Conservation (phyloP, 2,797 vertebrate genomes). For the Danionella dracula region DNA sequence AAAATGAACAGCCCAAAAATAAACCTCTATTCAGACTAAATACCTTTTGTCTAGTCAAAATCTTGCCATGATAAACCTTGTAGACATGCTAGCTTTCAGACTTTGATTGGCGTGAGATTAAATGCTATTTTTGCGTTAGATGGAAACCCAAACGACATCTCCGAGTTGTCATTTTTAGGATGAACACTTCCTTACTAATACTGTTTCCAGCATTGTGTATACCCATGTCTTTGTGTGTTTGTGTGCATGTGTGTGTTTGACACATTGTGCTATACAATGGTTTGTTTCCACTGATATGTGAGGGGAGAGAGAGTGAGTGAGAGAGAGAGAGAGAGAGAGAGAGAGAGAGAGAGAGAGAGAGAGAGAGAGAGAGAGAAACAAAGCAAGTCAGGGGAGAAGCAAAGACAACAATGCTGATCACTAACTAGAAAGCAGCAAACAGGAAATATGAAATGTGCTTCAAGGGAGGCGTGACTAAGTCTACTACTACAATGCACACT, state of each 20-base stretch:
- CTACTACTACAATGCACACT: conserved; percentile 6
- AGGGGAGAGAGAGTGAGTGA: no score
- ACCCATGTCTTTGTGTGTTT: not conserved
- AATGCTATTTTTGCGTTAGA: no score
- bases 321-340: conserved; percentile 25
- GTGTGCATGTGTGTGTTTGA: conserved; percentile 17
- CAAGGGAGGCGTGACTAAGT: conserved; percentile 17
- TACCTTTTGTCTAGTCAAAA: not conserved
- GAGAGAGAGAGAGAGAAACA: conserved; percentile 32
- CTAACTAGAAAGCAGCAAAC: conserved; percentile 45
- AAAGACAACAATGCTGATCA: conserved; percentile 40
- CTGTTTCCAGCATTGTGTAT: not conserved
- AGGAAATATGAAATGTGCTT: conserved; percentile 34
- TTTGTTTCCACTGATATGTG: conserved; percentile 27
- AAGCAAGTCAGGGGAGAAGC: conserved; percentile 35
- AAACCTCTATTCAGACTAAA: no score
- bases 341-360: conserved; percentile 28
- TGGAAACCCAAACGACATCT: no score
- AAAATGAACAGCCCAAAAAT: no score
- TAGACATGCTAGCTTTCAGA: no score
- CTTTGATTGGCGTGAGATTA: no score
- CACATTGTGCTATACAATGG: conserved; percentile 33
- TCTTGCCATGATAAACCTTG: not conserved
- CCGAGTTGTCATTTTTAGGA: not conserved
- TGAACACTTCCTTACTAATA: conserved; percentile 8